Evolutionary conservation across 2,113 vertebrate species (phyloP).

Genomic region (human): DNA sequence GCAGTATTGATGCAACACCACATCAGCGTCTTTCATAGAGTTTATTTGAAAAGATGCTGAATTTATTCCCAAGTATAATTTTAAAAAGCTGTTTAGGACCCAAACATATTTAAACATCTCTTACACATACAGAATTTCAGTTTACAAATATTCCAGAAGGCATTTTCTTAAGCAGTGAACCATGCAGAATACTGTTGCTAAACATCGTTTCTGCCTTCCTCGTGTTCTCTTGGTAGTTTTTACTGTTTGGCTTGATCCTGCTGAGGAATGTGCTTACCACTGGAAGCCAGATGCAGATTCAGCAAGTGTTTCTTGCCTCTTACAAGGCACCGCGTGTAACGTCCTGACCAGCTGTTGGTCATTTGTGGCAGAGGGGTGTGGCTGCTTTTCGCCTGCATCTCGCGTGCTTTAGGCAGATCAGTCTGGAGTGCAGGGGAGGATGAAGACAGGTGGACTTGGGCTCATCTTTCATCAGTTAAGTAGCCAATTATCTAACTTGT

Average conservation of each 20-base stretch:
- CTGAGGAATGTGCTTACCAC: not conserved
- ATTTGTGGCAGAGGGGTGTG: rapidly evolving
- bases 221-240: not conserved
- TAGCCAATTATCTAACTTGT: not conserved
- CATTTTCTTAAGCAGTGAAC: rapidly evolving
- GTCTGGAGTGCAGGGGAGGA: not conserved
- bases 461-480: not conserved
- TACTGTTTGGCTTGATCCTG: rapidly evolving
- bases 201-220: not conserved
- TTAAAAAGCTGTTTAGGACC: not conserved
- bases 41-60: constrained; percentile 53
- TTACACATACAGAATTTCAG: not conserved
- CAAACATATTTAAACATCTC: not conserved
- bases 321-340: rapidly evolving
- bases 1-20: rapidly evolving
- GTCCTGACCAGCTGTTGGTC: not conserved
- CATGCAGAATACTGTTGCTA: rapidly evolving
- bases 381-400: not conserved
- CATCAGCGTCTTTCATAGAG: not conserved
- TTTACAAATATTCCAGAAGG: not conserved
- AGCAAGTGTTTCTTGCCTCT: not conserved
- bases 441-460: not conserved
- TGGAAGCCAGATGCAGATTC: not conserved
- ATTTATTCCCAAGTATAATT: not conserved
- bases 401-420: not conserved